Base-by-base conservation (phyloP, 1,140 invertebrate genomes). In the Neuroterus valhalla region DNA sequence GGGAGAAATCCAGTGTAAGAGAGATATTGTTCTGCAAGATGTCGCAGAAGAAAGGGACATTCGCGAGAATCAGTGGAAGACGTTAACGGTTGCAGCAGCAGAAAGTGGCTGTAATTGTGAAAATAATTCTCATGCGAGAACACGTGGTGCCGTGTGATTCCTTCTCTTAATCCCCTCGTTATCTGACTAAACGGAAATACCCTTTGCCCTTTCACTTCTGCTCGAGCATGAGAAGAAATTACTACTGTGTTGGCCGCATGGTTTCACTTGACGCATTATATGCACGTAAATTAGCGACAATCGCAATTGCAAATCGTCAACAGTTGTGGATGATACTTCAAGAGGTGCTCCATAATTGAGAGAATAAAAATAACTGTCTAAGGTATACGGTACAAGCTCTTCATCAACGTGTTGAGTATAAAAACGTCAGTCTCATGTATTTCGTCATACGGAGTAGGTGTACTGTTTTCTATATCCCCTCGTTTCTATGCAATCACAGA, bases 91-190 rank as follows among this genome's bases (percentile, higher is more conserved):
- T 52, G 50, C 50, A 52, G 21, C 23, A 55, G 52, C 21, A 55
- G 52, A 55, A 55, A 55, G 52, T 55, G 21, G 21, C 55, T 62
- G 55, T 62, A 62, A 62, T 62, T 62, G 55, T 62, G 26, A 55
- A 21, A 55, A 55, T 55, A 55, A 55, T 55, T 55, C 52, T 55
- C 52, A 62, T 62, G 55, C 55, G 55, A 26, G 3, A 62, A 62
- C 55, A 62, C 55, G 55, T 62, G 55, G 55, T 62, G 23, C 55
- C 55, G 8, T 62, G 26, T 62, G 55, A 62, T 62, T 62, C 55
- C 55, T 62, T 26, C 55, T 62, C 23, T 62, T 62, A 62, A 62
- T 62, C 55, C 55, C 55, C 55, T 62, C 23, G 55, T 62, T 62
- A 62, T 62, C 55, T 21, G 15, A 55, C 52, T 55, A 55, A 52